These are phyloP conservation scores for Thunnus thynnus DNA, from an alignment of 2,113 vertebrate species.

Conservation along the genomic window DNA sequence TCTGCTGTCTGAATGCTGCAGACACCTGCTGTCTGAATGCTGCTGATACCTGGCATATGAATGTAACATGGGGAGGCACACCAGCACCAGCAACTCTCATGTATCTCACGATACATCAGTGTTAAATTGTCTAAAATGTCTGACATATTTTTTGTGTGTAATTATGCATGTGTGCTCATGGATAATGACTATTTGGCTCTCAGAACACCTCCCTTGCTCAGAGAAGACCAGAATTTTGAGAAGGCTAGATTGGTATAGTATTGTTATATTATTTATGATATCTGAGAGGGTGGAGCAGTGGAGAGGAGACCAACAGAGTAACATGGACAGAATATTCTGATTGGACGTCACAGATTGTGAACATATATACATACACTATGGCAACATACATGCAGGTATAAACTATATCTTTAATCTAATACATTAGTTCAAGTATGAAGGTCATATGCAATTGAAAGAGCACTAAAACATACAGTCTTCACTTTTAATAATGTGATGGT, in stretches of 20 bases:
- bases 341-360: neutral
- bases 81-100: neutral
- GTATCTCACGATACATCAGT: neutral
- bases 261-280: constrained; percentile 62
- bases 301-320: constrained; percentile 9
- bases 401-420: neutral
- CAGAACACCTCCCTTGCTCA: neutral
- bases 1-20: constrained; percentile 39
- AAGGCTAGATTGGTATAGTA: neutral
- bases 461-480: neutral
- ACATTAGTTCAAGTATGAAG: neutral
- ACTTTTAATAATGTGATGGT: neutral
- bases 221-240: constrained; percentile 10
- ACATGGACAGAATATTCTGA: constrained; percentile 10
- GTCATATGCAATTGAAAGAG: neutral
- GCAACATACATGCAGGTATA: neutral
- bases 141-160: neutral
- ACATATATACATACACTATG: no score
- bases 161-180: neutral
- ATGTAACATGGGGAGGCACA: neutral
- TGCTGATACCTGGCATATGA: constrained; percentile 32
- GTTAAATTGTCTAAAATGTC: neutral
- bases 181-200: neutral
- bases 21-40: constrained; percentile 14
- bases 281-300: constrained; percentile 15